Percentiles rank a stretch among this genome's conserved stretches.
Conservation (phyloP, 92 coral and sea anemone genomes). For the Heliopora coerulea region DNA sequence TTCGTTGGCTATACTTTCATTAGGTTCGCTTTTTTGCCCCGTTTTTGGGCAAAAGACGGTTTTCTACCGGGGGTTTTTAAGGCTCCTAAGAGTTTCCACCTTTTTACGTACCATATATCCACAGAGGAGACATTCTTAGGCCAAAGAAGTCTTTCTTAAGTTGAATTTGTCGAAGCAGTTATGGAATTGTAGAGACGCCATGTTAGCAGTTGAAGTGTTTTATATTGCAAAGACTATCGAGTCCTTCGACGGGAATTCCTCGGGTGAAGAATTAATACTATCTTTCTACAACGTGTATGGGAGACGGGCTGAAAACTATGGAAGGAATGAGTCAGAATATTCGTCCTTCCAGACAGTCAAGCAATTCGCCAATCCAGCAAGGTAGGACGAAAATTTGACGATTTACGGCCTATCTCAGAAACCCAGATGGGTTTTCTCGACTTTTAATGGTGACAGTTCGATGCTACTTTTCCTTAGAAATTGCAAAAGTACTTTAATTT, state of each 20-base stretch:
- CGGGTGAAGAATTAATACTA: neutral
- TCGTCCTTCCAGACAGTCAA: slow-evolving; percentile 25
- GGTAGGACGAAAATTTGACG: neutral
- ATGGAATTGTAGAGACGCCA: slow-evolving; percentile 40
- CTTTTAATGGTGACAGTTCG: too few relatives aligned
- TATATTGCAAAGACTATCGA: slow-evolving; percentile 25
- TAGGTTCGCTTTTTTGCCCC: slow-evolving; percentile 13
- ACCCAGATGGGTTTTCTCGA: too few relatives aligned
- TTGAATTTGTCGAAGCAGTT: slow-evolving; percentile 1
- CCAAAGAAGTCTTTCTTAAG: slow-evolving; percentile 13
- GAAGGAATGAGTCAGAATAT: slow-evolving; percentile 30
- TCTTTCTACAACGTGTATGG: slow-evolving; percentile 33
- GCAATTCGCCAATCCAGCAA: slow-evolving; percentile 20
- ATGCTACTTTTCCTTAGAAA: too few relatives aligned
- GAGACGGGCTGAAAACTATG: slow-evolving; percentile 39
- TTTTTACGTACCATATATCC: slow-evolving; percentile 2
- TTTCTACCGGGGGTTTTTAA: slow-evolving; percentile 25
- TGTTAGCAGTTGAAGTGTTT: slow-evolving; percentile 30
- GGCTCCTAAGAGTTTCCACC: slow-evolving; percentile 23
- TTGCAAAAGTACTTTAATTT: too few relatives aligned
- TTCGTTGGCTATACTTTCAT: neutral
- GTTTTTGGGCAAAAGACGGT: slow-evolving; percentile 22
- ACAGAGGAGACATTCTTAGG: neutral
- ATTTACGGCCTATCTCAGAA: too few relatives aligned
- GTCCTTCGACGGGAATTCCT: slow-evolving; percentile 17